These are phyloP conservation scores for Argyresthia albistria DNA, from an alignment of 2,888 invertebrate species.

Conservation along the genomic window DNA sequence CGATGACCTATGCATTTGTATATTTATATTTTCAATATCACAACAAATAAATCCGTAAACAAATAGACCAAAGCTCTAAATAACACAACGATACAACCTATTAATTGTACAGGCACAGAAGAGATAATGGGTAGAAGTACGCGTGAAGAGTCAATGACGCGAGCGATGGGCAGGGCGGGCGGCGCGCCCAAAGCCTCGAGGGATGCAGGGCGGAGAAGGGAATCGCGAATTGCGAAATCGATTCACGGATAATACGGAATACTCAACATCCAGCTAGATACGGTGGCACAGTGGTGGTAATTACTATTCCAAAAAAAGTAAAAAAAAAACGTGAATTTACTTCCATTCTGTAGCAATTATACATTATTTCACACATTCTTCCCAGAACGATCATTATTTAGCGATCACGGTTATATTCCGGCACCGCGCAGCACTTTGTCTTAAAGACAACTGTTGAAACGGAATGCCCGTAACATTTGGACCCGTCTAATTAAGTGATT, in stretches of 20 bases:
- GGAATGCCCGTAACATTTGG: conserved; percentile 1
- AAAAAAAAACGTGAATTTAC: no score
- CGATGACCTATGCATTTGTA: not conserved
- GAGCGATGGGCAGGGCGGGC: conserved; percentile 15
- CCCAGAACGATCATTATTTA: conserved; percentile 5
- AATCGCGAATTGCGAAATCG: conserved; percentile 18
- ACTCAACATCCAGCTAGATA: no score
- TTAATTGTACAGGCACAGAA: no score
- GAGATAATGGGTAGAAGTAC: not conserved
- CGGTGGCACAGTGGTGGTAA: no score
- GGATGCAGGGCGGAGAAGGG: conserved; percentile 26
- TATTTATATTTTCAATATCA: not conserved
- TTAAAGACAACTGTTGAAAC: conserved; percentile 2
- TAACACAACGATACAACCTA: no score
- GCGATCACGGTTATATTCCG: conserved; percentile 1
- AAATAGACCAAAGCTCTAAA: no score
- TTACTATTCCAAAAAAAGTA: no score
- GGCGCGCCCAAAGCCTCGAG: conserved; percentile 17
- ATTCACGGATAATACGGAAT: no score
- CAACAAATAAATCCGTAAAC: no score
- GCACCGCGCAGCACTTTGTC: not conserved
- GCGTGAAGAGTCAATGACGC: conserved; percentile 33
- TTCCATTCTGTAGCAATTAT: not conserved
- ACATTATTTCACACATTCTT: not conserved
- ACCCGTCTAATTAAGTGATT: conserved; percentile 5